Evolutionary conservation across 2,888 invertebrate species (phyloP).

Genomic region (Stenchaetothrips biformis): DNA sequence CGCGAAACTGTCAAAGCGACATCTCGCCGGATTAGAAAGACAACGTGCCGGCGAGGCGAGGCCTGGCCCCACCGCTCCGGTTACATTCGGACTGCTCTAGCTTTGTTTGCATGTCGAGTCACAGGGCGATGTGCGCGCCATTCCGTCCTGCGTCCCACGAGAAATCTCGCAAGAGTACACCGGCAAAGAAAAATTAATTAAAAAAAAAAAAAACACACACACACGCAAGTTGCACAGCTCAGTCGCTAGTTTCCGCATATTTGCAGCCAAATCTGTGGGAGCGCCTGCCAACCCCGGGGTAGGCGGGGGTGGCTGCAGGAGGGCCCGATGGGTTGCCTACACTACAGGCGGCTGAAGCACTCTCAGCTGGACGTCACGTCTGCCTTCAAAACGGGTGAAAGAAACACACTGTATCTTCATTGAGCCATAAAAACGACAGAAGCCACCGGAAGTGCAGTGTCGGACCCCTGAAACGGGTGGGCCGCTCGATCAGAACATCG

Average conservation of each 20-base stretch:
- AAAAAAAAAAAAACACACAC: too few relatives aligned
- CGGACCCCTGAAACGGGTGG: neutral
- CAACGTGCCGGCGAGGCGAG: neutral
- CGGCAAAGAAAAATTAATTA: too few relatives aligned
- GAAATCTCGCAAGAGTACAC: neutral
- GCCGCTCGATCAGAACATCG: neutral
- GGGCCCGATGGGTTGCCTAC: too few relatives aligned
- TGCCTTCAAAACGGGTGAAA: too few relatives aligned
- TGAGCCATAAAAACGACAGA: neutral
- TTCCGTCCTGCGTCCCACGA: neutral
- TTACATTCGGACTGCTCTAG: neutral
- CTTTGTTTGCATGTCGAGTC: conserved; percentile 20
- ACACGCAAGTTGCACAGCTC: too few relatives aligned
- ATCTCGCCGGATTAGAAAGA: neutral
- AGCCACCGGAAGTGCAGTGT: neutral
- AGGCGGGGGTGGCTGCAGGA: too few relatives aligned
- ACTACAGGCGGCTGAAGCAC: too few relatives aligned
- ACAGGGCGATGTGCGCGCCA: neutral
- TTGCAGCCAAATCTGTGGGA: too few relatives aligned
- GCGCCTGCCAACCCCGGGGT: too few relatives aligned
- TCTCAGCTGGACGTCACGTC: too few relatives aligned
- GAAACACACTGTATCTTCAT: too few relatives aligned
- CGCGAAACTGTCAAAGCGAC: conserved; percentile 9
- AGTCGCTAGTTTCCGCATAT: too few relatives aligned
- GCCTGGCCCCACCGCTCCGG: neutral